Base-by-base conservation (phyloP, 2,113 vertebrate genomes). In the Pachypanchax playfairii region DNA sequence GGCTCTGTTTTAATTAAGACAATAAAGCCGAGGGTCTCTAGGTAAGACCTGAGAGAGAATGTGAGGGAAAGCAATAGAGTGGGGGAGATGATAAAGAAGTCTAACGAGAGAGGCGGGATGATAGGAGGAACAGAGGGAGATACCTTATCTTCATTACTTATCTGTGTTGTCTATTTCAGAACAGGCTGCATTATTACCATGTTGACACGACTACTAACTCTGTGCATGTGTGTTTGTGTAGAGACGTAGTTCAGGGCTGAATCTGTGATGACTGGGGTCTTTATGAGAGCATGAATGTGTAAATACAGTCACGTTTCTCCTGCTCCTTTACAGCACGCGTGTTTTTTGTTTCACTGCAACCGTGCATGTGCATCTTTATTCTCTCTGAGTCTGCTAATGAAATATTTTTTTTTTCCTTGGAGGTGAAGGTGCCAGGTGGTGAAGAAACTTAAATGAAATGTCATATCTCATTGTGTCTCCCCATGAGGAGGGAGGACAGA, bases 1-100 rank as follows among this genome's bases (percentile, higher is more conserved):
- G 88, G 84, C 82, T 88, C 85, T 87, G 85, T 88, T 90, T 90
- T 90, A 90, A 90, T 90, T 87, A 90, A 90, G 88, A 90, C 88
- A 90, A 88, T 88, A 88, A 88, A 88, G 87, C 88, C 54, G 53
- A 17, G 65, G 76, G 82, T 87, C 86, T 86, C 82, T 76, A 82
- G 88, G 86, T 86, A 80, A 85, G 85, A 81, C 81, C 81, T 65
- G 70, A 12, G 74, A 82, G 79, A 80, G 84, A 84, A 26, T 35
- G 82, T 68, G 72, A 51, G 79, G 67, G 66, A 51, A 47, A 22
- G 63, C 20, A 29, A 44, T 70, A 1, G 53, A 56, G 52, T 42
- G 47, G 44, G 70, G 60, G 70, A 31, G 67, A 57, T 73, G 84
- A 86, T 86, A 86, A 85, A 83, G 69, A 77, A 74, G 67, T 74